These are phyloP conservation scores for Galeopsomyia nigrocyanea DNA, from an alignment of 2,888 invertebrate genomes.

Conservation along the genomic window DNA sequence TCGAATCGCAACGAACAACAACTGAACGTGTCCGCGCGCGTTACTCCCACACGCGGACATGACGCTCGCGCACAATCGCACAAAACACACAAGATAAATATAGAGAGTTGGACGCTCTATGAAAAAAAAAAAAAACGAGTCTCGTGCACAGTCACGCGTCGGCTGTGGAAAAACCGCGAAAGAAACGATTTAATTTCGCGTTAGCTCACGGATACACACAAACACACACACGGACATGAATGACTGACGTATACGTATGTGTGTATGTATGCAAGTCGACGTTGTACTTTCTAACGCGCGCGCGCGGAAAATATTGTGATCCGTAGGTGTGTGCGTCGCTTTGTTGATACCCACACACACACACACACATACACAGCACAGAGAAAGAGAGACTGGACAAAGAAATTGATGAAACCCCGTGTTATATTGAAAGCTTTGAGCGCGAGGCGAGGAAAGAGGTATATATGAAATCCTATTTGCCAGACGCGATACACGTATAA, in stretches of 20 bases:
- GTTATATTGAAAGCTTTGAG: constrained; percentile 10
- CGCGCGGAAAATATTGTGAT: constrained; percentile 26
- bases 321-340: constrained; percentile 12
- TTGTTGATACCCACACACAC: not conserved
- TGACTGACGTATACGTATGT: no score
- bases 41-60: no score
- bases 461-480: constrained; percentile 2
- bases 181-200: constrained; percentile 46
- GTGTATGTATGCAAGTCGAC: constrained; percentile 1
- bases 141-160: constrained; percentile 28
- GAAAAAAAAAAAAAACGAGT: no score
- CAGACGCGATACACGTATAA: not conserved
- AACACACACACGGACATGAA: no score
- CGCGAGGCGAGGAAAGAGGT: constrained; percentile 20
- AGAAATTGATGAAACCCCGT: constrained; percentile 28
- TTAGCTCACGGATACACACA: constrained; percentile 4
- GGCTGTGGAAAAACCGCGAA: constrained; percentile 11
- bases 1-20: no score
- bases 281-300: constrained; percentile 33
- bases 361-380: no score
- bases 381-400: constrained; percentile 17
- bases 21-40: no score
- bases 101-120: no score
- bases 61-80: not conserved
- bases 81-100: no score